Base-by-base conservation (phyloP, 2,113 vertebrate genomes). In the Mola mola region DNA sequence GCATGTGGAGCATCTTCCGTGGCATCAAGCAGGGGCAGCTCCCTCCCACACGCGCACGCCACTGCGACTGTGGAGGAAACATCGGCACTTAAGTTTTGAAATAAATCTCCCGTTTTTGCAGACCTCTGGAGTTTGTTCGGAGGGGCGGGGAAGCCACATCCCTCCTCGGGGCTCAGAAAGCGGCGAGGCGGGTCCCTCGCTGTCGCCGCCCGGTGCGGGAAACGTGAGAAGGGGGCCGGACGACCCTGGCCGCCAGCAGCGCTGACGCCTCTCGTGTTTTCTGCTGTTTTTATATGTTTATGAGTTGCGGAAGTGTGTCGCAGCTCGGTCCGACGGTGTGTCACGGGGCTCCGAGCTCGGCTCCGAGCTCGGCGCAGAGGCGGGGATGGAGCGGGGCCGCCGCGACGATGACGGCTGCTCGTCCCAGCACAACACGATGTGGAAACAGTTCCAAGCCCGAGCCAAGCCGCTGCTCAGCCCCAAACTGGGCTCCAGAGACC, bases 361-460 rank as follows among this genome's bases (percentile, higher is more conserved):
- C 42, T 11, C 10, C 22, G 13, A 12, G 19, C 19, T n/a, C n/a
- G n/a, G 65, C 25, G 34, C 26, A 11, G 19, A 20, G 22, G 8
- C 38, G 85, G 85, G 83, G 44, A 93, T 90, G 91, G 87, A 91
- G 71, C 75, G 66, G 21, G 51, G 42, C 31, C 80, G 59, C 38
- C 2, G 38, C 16, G 38, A 19, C 5, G n/a, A 19, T 17, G 38
- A 13, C 31, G 13, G 87, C 58, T 29, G 72, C 43, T 60, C 85
- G 50, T 92, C 93, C 52, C 92, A 93, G 47, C 93, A 93, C 66
- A 91, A 83, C 61, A 90, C 92, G 17, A 74, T 94, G 29, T 94
- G 94, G 93, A 94, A 68, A 66, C 93, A 93, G 81, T 78, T 96
- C 24, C 95, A 96, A 75, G 87, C 92, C 69, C 90, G 82, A 79